Percentiles rank a stretch among this genome's conserved stretches.
Evolutionary conservation across 2,113 vertebrate genomes (phyloP).

Genomic region (Danio rerio): GRCz12tu NC_133182.1:31990501-31991000

Average conservation of each 20-base stretch:
- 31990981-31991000: slow-evolving; percentile 72
- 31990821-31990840: slow-evolving; percentile 54
- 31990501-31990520: slow-evolving; percentile 2
- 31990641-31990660: neutral
- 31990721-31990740: neutral
- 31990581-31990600: neutral
- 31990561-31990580: neutral
- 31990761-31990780: neutral
- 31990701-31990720: slow-evolving; percentile 18
- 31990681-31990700: neutral
- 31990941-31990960: slow-evolving; percentile 76
- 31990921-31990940: slow-evolving; percentile 79
- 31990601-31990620: neutral
- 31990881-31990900: slow-evolving; percentile 42
- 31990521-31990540: neutral
- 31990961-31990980: slow-evolving; percentile 74
- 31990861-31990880: slow-evolving; percentile 39
- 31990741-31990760: neutral
- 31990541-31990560: neutral
- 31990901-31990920: slow-evolving; percentile 73
- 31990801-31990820: neutral
- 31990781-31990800: neutral
- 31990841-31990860: slow-evolving; percentile 39
- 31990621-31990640: slow-evolving; percentile 8
- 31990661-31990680: neutral